Percentiles rank a stretch among this genome's conserved stretches.
phyloP scores from a whole-genome alignment of 2,113 vertebrate genomes.

The Phrynosoma platyrhinos region DNA sequence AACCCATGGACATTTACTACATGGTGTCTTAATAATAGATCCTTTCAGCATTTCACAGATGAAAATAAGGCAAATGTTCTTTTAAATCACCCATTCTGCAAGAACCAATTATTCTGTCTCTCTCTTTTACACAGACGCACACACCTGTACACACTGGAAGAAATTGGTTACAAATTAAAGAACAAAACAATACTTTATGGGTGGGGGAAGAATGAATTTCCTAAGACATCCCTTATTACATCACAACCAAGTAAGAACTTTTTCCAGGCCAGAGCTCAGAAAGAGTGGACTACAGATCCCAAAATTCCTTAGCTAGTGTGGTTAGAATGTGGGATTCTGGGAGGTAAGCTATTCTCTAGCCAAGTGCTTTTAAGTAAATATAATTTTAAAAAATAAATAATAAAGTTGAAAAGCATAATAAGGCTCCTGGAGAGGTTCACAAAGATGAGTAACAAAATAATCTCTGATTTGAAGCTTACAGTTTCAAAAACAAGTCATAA shows the following conservation, averaged over 20 bases:
- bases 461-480: background rate
- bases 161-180: background rate
- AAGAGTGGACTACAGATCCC: too few relatives aligned
- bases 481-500: background rate
- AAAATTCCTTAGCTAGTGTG: too few relatives aligned
- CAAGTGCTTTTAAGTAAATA: too few relatives aligned
- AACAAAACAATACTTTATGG: background rate
- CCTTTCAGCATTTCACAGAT: conserved; percentile 6
- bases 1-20: background rate
- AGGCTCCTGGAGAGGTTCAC: background rate
- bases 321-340: too few relatives aligned
- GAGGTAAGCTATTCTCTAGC: too few relatives aligned
- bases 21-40: background rate
- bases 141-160: background rate
- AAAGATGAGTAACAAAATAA: background rate
- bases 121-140: background rate
- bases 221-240: background rate
- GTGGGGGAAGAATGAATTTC: background rate
- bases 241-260: background rate
- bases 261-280: background rate
- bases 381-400: too few relatives aligned
- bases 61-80: background rate
- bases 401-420: too few relatives aligned
- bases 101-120: background rate
- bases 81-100: background rate